Conservation (phyloP, 1,140 invertebrate genomes). For the Harpegnathos saltator region DNA sequence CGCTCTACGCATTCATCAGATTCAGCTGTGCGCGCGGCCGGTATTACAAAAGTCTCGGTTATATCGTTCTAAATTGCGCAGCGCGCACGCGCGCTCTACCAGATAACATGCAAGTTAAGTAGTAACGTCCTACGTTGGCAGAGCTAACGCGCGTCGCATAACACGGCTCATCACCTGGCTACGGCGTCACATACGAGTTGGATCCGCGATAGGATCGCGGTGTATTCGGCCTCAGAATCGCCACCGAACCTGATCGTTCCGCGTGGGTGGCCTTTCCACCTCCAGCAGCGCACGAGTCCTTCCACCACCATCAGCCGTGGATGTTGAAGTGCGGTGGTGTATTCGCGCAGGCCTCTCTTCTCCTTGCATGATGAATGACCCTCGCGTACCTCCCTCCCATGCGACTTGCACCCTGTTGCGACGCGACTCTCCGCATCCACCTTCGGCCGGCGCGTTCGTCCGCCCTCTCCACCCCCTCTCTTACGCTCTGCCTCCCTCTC, state of each 20-base stretch:
- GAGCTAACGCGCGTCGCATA: conserved; percentile 33
- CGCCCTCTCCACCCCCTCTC: conserved; percentile 34
- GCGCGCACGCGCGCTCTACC: background rate
- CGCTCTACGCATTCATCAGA: background rate
- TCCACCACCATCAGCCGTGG: conserved; percentile 43
- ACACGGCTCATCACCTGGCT: conserved; percentile 32
- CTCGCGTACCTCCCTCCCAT: conserved; percentile 54
- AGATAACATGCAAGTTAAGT: conserved; percentile 29
- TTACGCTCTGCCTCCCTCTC: background rate
- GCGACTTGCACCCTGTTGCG: conserved; percentile 53
- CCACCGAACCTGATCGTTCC: conserved; percentile 76
- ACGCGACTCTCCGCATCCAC: conserved; percentile 64
- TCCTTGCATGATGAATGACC: conserved; percentile 77
- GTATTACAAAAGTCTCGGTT: background rate
- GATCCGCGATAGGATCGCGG: conserved; percentile 43
- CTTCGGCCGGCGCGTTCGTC: conserved; percentile 47
- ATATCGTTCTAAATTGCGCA: background rate
- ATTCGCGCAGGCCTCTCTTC: conserved; percentile 64
- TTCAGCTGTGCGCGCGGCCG: background rate
- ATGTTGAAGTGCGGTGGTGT: conserved; percentile 24
- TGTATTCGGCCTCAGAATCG: conserved; percentile 53
- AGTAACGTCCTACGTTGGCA: background rate
- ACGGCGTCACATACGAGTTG: conserved; percentile 34
- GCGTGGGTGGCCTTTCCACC: conserved; percentile 80
- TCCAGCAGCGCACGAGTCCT: conserved; percentile 62